Evolutionary conservation across 2,888 invertebrate species (phyloP).

Genomic region (Dorcus hopei): DNA sequence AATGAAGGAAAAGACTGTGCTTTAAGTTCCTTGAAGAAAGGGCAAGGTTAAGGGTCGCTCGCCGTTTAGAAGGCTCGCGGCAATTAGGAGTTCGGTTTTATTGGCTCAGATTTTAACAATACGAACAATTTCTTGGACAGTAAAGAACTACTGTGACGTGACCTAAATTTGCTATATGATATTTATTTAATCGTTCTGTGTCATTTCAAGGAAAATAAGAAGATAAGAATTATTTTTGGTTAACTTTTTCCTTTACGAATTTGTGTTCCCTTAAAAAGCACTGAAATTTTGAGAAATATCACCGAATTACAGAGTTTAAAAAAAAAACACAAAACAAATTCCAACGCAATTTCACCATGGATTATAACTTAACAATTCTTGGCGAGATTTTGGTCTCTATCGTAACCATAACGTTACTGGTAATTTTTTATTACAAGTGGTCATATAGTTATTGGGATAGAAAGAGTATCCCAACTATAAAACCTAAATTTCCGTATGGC

Average conservation of each 20-base stretch:
- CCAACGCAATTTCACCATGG: too few relatives aligned
- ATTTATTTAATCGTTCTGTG: too few relatives aligned
- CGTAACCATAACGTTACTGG: background rate
- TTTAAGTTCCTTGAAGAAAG: background rate
- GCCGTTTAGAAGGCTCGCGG: too few relatives aligned
- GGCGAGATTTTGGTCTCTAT: slow-evolving; percentile 2
- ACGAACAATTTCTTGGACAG: background rate
- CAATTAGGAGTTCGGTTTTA: too few relatives aligned
- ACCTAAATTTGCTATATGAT: too few relatives aligned
- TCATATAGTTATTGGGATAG: slow-evolving; percentile 10
- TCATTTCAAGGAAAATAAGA: too few relatives aligned
- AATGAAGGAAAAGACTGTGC: background rate
- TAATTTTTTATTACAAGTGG: slow-evolving; percentile 13
- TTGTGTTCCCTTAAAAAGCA: too few relatives aligned
- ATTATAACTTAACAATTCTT: background rate
- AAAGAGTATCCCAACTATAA: slow-evolving; percentile 1
- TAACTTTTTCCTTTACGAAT: too few relatives aligned
- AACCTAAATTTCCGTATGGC: slow-evolving; percentile 9
- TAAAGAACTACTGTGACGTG: too few relatives aligned
- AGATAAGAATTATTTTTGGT: too few relatives aligned
- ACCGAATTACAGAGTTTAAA: background rate
- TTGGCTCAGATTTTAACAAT: too few relatives aligned
- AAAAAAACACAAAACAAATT: background rate
- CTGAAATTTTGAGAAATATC: too few relatives aligned
- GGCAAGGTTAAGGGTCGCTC: background rate